Percentiles rank a stretch among this genome's conserved stretches.
These are phyloP conservation scores for Athalia circularis DNA, from an alignment of 2,888 invertebrate genomes.

Conservation along the genomic window DNA sequence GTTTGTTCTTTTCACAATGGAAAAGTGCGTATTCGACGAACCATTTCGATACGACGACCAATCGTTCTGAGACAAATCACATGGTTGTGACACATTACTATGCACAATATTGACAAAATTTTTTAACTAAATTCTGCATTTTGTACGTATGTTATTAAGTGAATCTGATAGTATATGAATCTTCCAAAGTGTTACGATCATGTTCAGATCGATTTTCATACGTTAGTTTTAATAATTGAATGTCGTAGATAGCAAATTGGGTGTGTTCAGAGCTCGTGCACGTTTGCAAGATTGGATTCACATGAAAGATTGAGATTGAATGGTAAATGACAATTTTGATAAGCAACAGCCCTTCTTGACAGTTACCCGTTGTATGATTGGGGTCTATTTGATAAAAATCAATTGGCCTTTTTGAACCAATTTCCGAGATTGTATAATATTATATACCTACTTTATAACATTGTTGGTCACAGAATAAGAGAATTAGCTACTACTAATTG, in stretches of 20 bases:
- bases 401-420: slow-evolving; percentile 7
- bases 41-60: neutral
- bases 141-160: slow-evolving; percentile 6
- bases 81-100: slow-evolving; percentile 18
- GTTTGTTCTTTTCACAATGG: neutral
- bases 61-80: slow-evolving; percentile 19
- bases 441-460: slow-evolving; percentile 6
- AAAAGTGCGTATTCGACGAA: neutral
- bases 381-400: slow-evolving; percentile 24
- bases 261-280: neutral
- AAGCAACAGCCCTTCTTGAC: slow-evolving; percentile 27
- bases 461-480: slow-evolving; percentile 6
- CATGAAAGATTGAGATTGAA: neutral
- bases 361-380: slow-evolving; percentile 24
- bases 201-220: neutral
- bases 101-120: slow-evolving; percentile 24
- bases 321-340: neutral
- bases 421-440: neutral
- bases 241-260: neutral
- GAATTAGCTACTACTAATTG: neutral
- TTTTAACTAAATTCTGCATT: neutral
- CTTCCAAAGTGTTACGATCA: slow-evolving; percentile 1
- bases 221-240: neutral
- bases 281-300: neutral
- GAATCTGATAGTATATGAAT: neutral